Evolutionary conservation across 2,797 vertebrate genomes (phyloP).

Genomic region (Spea hammondii): DNA sequence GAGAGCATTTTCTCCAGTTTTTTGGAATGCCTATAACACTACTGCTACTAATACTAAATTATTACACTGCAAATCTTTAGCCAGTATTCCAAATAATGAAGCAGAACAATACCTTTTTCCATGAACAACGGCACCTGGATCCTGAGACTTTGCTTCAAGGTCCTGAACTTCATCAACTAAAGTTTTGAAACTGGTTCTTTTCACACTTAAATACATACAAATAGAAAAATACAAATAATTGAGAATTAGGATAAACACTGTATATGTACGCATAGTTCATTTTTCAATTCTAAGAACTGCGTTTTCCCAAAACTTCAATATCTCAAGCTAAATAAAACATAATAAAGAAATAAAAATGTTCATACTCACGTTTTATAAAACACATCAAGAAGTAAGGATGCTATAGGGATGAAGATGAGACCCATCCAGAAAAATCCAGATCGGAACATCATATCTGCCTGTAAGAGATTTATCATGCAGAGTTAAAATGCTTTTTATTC

Average conservation of each 20-base stretch:
- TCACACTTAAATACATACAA: constrained; percentile 69
- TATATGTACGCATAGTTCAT: neutral
- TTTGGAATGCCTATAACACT: too few relatives aligned
- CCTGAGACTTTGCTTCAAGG: constrained; percentile 91
- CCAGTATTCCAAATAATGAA: too few relatives aligned
- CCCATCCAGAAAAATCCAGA: constrained; percentile 96
- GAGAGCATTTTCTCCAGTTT: too few relatives aligned
- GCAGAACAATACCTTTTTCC: constrained; percentile 83
- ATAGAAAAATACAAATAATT: constrained; percentile 50
- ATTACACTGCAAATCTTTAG: too few relatives aligned
- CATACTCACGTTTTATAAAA: constrained; percentile 95
- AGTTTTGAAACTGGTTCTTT: constrained; percentile 89
- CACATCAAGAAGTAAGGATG: constrained; percentile 88
- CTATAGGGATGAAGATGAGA: constrained; percentile 90
- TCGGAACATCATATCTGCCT: constrained; percentile 92
- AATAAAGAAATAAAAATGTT: neutral
- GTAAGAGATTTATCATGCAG: constrained; percentile 26
- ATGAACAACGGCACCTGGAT: constrained; percentile 91
- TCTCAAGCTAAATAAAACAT: too few relatives aligned
- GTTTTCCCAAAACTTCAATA: too few relatives aligned
- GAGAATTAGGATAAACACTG: neutral
- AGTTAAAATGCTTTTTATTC: neutral
- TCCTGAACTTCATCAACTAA: constrained; percentile 98
- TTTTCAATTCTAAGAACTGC: too few relatives aligned
- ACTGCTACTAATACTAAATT: too few relatives aligned